Evolutionary conservation across 2,797 vertebrate species (phyloP).

Genomic region (Tinamus major): DNA sequence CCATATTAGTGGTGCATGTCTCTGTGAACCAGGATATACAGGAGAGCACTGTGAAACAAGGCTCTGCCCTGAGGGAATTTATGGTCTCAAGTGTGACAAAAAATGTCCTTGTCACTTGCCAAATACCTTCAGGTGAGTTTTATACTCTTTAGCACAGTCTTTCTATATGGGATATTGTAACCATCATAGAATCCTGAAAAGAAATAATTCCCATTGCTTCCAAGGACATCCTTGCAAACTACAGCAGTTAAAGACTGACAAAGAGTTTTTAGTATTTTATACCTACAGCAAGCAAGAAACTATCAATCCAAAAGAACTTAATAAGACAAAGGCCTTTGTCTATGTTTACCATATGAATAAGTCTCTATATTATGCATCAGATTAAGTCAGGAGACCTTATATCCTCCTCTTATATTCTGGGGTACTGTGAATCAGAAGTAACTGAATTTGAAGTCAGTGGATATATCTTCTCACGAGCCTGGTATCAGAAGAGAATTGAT

Average conservation of each 20-base stretch:
- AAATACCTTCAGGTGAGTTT: slow-evolving; percentile 88
- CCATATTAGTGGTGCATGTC: slow-evolving; percentile 89
- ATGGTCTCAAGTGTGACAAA: slow-evolving; percentile 90
- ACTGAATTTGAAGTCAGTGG: background rate
- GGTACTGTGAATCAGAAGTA: background rate
- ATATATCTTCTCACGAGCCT: accelerated
- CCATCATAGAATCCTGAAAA: background rate
- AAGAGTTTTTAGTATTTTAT: background rate
- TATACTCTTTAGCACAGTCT: background rate
- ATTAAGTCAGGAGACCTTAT: background rate
- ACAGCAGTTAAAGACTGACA: background rate
- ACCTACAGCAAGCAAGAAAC: background rate
- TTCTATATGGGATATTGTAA: background rate
- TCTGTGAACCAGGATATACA: slow-evolving; percentile 90
- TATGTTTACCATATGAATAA: background rate
- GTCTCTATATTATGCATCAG: background rate
- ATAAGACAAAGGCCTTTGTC: background rate
- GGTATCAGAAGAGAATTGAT: background rate
- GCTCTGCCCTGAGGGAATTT: slow-evolving; percentile 87
- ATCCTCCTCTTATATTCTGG: background rate
- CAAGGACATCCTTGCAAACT: background rate
- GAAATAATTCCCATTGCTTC: background rate
- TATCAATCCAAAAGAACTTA: background rate
- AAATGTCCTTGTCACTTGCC: slow-evolving; percentile 87
- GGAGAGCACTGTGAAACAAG: slow-evolving; percentile 88